Percentiles rank a stretch among this genome's conserved stretches.
These are phyloP conservation scores for Scaptomyza hsui DNA, from an alignment of 1,140 invertebrate genomes.

Conservation along the genomic window DNA sequence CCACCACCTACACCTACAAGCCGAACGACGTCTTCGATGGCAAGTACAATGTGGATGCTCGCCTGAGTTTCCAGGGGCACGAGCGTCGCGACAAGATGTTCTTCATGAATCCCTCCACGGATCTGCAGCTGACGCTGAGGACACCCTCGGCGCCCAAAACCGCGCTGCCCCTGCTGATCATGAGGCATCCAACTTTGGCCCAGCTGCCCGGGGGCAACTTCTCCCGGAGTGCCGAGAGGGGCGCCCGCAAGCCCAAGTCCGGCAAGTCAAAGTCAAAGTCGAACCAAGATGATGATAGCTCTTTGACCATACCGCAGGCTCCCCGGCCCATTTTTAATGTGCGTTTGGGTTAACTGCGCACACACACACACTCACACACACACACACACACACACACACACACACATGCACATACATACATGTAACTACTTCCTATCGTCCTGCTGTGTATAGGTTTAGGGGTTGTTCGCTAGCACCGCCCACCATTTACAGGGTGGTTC, in stretches of 20 bases:
- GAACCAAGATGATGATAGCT: not conserved
- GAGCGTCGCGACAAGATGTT: slow-evolving; percentile 63
- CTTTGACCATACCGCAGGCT: not conserved
- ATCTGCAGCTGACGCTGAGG: slow-evolving; percentile 28
- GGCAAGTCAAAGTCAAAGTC: not conserved
- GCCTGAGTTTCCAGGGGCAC: slow-evolving; percentile 42
- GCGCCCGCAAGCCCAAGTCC: slow-evolving; percentile 1
- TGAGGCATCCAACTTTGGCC: too few species aligned
- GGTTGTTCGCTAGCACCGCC: slow-evolving; percentile 37
- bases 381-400: not conserved
- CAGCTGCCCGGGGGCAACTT: too few species aligned
- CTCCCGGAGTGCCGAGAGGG: too few species aligned
- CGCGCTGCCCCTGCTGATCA: not conserved
- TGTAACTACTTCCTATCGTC: not conserved
- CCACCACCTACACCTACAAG: slow-evolving; percentile 59
- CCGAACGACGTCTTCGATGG: slow-evolving; percentile 48
- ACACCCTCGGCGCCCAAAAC: not conserved
- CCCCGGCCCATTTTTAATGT: slow-evolving; percentile 44
- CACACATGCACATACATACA: not conserved
- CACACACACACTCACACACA: not conserved
- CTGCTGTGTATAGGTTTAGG: not conserved
- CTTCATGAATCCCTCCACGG: slow-evolving; percentile 59
- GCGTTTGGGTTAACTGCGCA: not conserved
- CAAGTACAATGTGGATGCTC: slow-evolving; percentile 34
- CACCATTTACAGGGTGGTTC: slow-evolving; percentile 2